A percentile compares a stretch with the other conserved stretches of the same genome.
Evolutionary conservation across 1,140 invertebrate genomes (phyloP).

Genomic region (Hermetia illucens): DNA sequence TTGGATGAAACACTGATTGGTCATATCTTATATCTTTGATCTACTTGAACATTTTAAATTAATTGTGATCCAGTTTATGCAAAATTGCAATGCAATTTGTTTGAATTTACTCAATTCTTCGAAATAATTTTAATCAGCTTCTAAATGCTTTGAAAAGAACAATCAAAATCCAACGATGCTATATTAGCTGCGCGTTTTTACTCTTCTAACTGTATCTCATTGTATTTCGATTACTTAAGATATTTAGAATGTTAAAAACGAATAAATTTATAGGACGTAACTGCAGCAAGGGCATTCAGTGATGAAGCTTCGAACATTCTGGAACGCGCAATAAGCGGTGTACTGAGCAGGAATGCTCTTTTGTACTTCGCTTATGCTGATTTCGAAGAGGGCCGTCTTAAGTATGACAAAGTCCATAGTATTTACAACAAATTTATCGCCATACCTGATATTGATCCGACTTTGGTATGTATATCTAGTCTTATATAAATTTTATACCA

Average conservation of each 20-base stretch:
- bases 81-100: background rate
- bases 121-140: background rate
- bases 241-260: background rate
- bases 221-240: background rate
- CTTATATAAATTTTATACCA: background rate
- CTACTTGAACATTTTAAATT: constrained; percentile 5
- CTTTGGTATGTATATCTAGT: constrained; percentile 50
- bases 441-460: constrained; percentile 83
- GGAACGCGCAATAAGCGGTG: constrained; percentile 75
- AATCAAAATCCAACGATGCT: constrained; percentile 10
- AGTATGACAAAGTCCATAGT: constrained; percentile 93
- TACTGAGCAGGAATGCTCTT: constrained; percentile 83
- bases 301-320: constrained; percentile 91
- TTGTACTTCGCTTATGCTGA: constrained; percentile 97
- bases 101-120: background rate
- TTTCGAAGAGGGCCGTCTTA: constrained; percentile 93
- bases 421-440: constrained; percentile 90
- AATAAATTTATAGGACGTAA: constrained; percentile 57
- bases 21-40: too few species aligned
- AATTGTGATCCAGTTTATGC: background rate
- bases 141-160: background rate
- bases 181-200: constrained; percentile 1
- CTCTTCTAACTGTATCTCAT: constrained; percentile 5
- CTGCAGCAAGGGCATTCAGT: constrained; percentile 77
- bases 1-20: too few species aligned